phyloP scores from a whole-genome alignment of 2,113 vertebrate genomes.

The Petrocephalus microphthalmus region DNA sequence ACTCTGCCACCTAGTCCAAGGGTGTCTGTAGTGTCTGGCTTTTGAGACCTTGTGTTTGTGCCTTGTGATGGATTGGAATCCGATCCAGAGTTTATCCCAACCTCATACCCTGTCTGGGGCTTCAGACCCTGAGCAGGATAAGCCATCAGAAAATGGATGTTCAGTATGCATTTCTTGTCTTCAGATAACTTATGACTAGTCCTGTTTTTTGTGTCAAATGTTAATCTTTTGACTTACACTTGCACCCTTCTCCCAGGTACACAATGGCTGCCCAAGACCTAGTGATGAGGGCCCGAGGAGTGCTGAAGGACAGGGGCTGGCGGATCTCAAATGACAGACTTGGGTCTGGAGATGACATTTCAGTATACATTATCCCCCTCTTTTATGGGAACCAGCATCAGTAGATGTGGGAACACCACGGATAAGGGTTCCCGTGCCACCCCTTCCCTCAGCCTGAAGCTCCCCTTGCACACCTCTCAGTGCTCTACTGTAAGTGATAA shows the following conservation, averaged over 20 bases:
- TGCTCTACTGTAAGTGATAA: constrained; percentile 17
- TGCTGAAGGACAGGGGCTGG: constrained; percentile 92
- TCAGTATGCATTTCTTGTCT: neutral
- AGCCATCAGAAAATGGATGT: neutral
- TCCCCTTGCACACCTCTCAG: neutral
- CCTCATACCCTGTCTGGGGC: neutral
- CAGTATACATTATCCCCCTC: constrained; percentile 91
- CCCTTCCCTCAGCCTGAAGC: neutral
- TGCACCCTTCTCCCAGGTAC: constrained; percentile 65
- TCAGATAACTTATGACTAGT: neutral
- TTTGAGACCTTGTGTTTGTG: neutral
- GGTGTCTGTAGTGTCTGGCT: neutral
- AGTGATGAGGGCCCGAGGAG: constrained; percentile 86
- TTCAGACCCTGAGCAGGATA: neutral
- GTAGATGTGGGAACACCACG: constrained; percentile 36
- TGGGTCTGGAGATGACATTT: constrained; percentile 94
- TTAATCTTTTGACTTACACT: neutral
- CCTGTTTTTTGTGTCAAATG: neutral
- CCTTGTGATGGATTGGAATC: neutral
- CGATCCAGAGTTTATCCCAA: neutral
- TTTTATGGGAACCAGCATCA: constrained; percentile 76
- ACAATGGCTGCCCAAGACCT: constrained; percentile 92
- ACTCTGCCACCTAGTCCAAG: neutral
- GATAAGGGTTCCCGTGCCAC: neutral
- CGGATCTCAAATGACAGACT: constrained; percentile 86